These are phyloP conservation scores for Deladenus siricidicola DNA, from an alignment of 2,888 invertebrate species.

Conservation along the genomic window DNA sequence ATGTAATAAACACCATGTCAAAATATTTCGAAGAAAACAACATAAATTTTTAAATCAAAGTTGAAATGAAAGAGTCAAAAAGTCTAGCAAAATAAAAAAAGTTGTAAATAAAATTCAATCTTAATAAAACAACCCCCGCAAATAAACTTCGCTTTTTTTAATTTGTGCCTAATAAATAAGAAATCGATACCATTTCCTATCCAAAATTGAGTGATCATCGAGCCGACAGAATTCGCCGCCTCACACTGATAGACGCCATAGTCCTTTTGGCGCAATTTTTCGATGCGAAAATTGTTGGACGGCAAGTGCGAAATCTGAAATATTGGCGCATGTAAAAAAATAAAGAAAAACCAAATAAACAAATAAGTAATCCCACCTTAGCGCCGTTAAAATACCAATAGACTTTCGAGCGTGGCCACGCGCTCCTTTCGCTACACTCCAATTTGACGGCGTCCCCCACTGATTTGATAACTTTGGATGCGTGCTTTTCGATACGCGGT, in stretches of 20 bases:
- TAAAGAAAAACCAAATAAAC: slow-evolving; percentile 1
- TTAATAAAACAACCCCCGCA: no score
- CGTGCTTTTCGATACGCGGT: slow-evolving; percentile 21
- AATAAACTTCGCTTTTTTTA: no score
- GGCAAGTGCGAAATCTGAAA: neutral
- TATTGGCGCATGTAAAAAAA: neutral
- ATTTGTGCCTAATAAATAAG: no score
- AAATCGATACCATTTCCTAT: slow-evolving; percentile 25
- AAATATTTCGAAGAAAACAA: no score
- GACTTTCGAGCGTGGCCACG: slow-evolving; percentile 27
- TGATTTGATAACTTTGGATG: slow-evolving; percentile 13
- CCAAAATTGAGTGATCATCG: slow-evolving; percentile 74
- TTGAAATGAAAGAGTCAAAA: no score
- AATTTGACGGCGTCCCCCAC: slow-evolving; percentile 4
- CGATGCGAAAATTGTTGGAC: neutral
- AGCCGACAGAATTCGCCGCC: slow-evolving; percentile 80
- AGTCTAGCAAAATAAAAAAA: no score
- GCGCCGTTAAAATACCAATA: slow-evolving; percentile 26
- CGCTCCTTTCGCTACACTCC: neutral
- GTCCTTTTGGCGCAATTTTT: slow-evolving; percentile 11
- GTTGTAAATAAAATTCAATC: no score
- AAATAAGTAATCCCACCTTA: slow-evolving; percentile 12
- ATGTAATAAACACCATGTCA: no score
- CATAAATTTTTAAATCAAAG: no score
- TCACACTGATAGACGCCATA: slow-evolving; percentile 87